phyloP scores from a whole-genome alignment of 2,888 invertebrate genomes.

The Epirrita christyi region DNA sequence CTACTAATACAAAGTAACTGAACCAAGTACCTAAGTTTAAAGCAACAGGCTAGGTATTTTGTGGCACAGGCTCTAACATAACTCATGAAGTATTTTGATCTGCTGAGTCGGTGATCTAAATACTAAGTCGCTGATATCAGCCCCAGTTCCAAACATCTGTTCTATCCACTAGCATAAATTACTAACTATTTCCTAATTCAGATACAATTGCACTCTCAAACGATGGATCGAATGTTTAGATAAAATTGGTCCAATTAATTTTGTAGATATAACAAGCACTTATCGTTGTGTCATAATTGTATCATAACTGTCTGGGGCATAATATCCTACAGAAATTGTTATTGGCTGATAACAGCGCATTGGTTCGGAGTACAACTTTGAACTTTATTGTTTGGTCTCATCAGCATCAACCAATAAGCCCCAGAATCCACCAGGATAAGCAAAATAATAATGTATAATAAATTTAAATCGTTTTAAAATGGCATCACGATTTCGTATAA shows the following conservation, averaged over 20 bases:
- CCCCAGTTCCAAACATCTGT: constrained; percentile 24
- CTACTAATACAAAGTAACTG: too few relatives aligned
- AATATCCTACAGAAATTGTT: constrained; percentile 20
- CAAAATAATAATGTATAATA: too few relatives aligned
- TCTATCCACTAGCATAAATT: constrained; percentile 17
- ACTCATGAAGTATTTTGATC: constrained; percentile 15
- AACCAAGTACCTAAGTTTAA: too few relatives aligned
- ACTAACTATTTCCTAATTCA: constrained; percentile 29
- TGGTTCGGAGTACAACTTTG: background rate
- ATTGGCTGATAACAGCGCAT: constrained; percentile 16
- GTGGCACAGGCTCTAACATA: too few relatives aligned
- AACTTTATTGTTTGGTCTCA: background rate
- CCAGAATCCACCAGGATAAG: background rate
- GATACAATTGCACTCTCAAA: constrained; percentile 23
- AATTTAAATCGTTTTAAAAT: too few relatives aligned
- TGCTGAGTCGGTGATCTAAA: constrained; percentile 16
- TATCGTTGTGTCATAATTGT: constrained; percentile 30
- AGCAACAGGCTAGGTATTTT: too few relatives aligned
- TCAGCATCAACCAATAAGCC: background rate
- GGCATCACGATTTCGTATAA: too few relatives aligned
- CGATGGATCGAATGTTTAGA: constrained; percentile 29
- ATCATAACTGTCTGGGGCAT: constrained; percentile 24
- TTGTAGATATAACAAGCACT: constrained; percentile 20
- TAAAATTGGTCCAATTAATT: constrained; percentile 32
- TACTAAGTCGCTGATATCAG: constrained; percentile 22